A percentile compares a stretch with the other conserved stretches of the same genome.
These are phyloP conservation scores for Pseudochirops corinnae DNA, from an alignment of 2,797 vertebrate species.

Conservation along the genomic window DNA sequence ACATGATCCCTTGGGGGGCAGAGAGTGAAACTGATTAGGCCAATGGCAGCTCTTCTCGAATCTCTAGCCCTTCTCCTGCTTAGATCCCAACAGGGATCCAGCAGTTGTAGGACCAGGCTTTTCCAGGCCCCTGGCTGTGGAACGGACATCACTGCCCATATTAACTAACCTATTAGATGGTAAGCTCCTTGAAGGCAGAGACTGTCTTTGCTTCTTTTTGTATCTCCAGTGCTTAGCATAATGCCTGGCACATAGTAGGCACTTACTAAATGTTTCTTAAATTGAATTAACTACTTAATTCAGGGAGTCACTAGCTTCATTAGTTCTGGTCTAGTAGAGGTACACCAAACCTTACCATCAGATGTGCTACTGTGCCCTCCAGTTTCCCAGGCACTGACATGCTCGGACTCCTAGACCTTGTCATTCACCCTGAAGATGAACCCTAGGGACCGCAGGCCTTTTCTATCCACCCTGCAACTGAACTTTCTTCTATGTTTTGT, in stretches of 20 bases:
- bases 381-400: background rate
- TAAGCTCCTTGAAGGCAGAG: background rate
- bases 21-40: too few species aligned
- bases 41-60: background rate
- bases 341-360: background rate
- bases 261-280: background rate
- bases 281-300: background rate
- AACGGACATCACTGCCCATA: background rate
- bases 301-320: background rate
- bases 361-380: too few species aligned
- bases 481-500: background rate
- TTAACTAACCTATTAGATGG: background rate
- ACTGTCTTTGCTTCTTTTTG: background rate
- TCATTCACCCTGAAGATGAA: background rate
- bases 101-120: background rate
- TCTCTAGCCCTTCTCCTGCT: background rate
- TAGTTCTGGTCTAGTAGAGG: background rate
- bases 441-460: background rate
- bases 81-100: too few species aligned
- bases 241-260: background rate
- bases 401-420: background rate
- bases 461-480: background rate
- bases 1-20: background rate
- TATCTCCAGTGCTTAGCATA: background rate
- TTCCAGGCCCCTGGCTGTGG: background rate